These are phyloP conservation scores for Noctua comes DNA, from an alignment of 2,888 invertebrate species.

Conservation along the genomic window DNA sequence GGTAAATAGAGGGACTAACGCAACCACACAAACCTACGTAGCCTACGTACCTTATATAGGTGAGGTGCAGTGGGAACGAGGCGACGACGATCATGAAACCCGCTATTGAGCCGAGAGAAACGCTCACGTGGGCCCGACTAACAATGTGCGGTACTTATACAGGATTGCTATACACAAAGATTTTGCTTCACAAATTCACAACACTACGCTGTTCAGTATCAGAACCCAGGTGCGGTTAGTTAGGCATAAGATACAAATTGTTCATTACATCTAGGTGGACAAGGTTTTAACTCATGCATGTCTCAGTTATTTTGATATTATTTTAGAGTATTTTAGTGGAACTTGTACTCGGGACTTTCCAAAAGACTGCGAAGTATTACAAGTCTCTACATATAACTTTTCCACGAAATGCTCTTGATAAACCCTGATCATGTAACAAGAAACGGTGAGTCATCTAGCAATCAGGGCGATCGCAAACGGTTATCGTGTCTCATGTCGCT, in stretches of 20 bases:
- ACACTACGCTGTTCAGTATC: slow-evolving; percentile 21
- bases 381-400: slow-evolving; percentile 10
- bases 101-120: slow-evolving; percentile 71
- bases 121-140: slow-evolving; percentile 67
- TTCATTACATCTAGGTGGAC: slow-evolving; percentile 5
- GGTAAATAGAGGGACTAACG: slow-evolving; percentile 75
- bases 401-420: slow-evolving; percentile 15
- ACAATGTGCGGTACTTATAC: slow-evolving; percentile 63
- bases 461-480: slow-evolving; percentile 35
- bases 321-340: neutral
- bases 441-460: slow-evolving; percentile 47
- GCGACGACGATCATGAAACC: slow-evolving; percentile 76
- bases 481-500: slow-evolving; percentile 33
- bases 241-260: neutral
- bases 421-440: slow-evolving; percentile 32
- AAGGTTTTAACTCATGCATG: neutral
- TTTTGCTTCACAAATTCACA: slow-evolving; percentile 24
- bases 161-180: slow-evolving; percentile 51
- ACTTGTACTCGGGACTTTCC: neutral
- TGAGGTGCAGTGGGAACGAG: slow-evolving; percentile 72
- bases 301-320: neutral
- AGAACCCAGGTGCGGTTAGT: neutral
- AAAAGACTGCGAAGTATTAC: neutral
- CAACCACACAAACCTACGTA: slow-evolving; percentile 67
- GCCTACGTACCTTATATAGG: slow-evolving; percentile 66